Conservation (phyloP, 2,113 vertebrate genomes). For the Uria aalge region DNA sequence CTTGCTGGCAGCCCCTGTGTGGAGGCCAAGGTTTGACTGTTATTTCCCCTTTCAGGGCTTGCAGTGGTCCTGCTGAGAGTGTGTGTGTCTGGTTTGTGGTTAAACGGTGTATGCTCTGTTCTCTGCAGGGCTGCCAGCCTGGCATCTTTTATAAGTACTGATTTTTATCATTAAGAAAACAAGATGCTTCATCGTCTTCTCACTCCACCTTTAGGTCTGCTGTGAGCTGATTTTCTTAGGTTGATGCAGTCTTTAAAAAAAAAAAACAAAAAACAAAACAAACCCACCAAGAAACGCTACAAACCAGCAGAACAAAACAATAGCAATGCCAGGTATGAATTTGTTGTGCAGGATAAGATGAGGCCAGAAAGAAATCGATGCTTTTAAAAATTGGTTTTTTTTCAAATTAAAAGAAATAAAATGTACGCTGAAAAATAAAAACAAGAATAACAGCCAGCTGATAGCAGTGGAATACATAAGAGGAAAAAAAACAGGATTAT, state of each 20-base stretch:
- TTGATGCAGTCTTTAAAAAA: background rate
- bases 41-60: conserved; percentile 42
- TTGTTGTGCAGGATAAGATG: background rate
- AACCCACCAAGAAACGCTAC: background rate
- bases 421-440: background rate
- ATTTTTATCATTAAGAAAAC: conserved; percentile 51
- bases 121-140: conserved; percentile 26
- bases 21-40: conserved; percentile 22
- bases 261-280: background rate
- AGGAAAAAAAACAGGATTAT: conserved; percentile 36
- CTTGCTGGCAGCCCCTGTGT: background rate
- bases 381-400: background rate
- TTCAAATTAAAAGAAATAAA: background rate
- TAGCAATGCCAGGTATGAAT: background rate
- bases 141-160: conserved; percentile 4
- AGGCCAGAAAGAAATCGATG: background rate
- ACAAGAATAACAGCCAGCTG: conserved; percentile 21
- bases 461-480: conserved; percentile 50
- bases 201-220: conserved; percentile 2
- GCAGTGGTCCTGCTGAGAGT: conserved; percentile 46
- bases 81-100: conserved; percentile 47
- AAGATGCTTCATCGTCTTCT: conserved; percentile 7
- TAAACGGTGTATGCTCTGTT: conserved; percentile 35
- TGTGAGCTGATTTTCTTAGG: background rate
- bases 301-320: background rate